Evolutionary conservation across 2,797 vertebrate species (phyloP), one percentile per base, ranked within the genome.

Genomic region (Podarcis lilfordi): DNA sequence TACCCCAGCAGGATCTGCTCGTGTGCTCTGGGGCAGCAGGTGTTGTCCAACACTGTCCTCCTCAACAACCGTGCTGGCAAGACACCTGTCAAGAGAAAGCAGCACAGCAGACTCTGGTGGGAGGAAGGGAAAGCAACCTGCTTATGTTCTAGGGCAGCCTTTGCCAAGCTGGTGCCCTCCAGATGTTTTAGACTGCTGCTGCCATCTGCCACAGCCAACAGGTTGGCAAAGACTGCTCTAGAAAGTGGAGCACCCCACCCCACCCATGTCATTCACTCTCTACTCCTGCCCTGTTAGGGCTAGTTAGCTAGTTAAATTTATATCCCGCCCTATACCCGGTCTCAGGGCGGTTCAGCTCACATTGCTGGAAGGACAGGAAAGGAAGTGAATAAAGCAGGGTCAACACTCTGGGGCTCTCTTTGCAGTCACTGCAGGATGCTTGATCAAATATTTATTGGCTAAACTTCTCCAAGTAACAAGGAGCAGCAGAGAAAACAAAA

Each of bases 371-470:
- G 86, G 15, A 79, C 80, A 85, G 91, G 86, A 86, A 86, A 91
- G 85, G 64, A 80, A 89, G 69, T 86, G 82, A 79, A 5, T 76
- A 84, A 75, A 89, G 92, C 92, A 96, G 95, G 96, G 96, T 96
- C 92, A 94, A 50, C 50, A 50, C 50, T 50, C 50, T 50, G 72
- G 5, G 89, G 92, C 27, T 23, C 50, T 59, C 27, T 71, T 79
- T 2, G 27, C 78, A 86, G 29, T 6, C 40, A 89, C 80, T 82
- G 92, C 59, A 15, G 0, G 25, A 87, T 89, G 72, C 61, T 89
- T 64, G 90, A 66, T 1, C 37, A 43, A 19, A 9, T 29, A n/a
- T 6, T 82, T 82, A 87, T 87, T 6, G 37, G 83, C 59, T 76
- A 25, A 69, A 27, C 21, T 0, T 55, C 50, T 55, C 50, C 50